These are phyloP conservation scores for Stomatorhinus walkeri DNA, from an alignment of 2,797 vertebrate species.

Conservation along the genomic window DNA sequence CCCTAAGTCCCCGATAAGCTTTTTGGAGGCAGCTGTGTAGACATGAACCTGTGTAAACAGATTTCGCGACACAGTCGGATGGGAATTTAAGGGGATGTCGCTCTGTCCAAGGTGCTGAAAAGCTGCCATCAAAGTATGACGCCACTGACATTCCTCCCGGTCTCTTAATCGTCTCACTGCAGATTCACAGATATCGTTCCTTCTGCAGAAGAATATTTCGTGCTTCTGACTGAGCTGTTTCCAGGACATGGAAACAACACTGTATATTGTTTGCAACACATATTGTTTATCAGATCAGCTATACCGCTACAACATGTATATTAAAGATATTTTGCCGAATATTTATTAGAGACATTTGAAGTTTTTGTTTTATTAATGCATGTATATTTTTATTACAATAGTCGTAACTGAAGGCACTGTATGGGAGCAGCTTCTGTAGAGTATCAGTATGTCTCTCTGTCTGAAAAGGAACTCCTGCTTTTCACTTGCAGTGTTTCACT, in stretches of 20 bases:
- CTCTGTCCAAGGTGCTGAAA: slow-evolving; percentile 19
- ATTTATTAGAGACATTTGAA: background rate
- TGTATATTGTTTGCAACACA: background rate
- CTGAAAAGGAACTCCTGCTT: background rate
- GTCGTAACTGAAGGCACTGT: background rate
- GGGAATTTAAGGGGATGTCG: background rate
- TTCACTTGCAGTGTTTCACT: background rate
- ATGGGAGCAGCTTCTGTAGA: background rate
- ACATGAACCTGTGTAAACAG: background rate
- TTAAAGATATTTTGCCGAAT: background rate
- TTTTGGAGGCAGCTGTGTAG: background rate
- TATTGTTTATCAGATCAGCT: background rate
- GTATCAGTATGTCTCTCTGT: background rate
- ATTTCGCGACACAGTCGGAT: background rate
- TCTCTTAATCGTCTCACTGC: background rate
- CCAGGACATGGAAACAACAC: too few relatives aligned
- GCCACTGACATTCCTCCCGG: background rate
- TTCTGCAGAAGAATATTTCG: background rate
- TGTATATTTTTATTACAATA: background rate
- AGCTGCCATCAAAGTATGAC: too few relatives aligned
- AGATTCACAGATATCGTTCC: background rate
- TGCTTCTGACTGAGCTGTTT: background rate
- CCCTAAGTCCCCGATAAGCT: slow-evolving; percentile 30
- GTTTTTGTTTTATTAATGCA: background rate
- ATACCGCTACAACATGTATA: background rate